Evolutionary conservation across 2,797 vertebrate genomes (phyloP).

Genomic region (Aulostomus chinensis): DNA sequence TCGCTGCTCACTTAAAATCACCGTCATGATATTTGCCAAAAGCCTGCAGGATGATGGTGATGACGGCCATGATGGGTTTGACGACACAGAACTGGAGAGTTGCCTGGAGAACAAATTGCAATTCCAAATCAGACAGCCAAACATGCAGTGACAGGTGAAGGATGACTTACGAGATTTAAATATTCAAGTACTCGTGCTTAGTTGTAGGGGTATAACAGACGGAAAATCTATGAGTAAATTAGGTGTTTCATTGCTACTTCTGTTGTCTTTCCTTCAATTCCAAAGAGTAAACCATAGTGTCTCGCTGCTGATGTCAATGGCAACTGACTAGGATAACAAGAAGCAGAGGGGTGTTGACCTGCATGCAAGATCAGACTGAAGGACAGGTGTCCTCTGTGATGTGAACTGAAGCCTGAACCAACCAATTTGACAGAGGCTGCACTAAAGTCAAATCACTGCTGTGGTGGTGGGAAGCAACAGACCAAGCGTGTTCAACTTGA

Average conservation of each 20-base stretch:
- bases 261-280: not conserved
- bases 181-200: too few relatives aligned
- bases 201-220: too few relatives aligned
- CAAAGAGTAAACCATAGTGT: not conserved
- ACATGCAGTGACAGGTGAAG: constrained; percentile 17
- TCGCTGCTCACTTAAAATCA: constrained; percentile 92
- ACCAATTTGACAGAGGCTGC: constrained; percentile 43
- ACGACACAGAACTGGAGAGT: constrained; percentile 97
- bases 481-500: constrained; percentile 26
- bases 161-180: too few relatives aligned
- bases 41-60: constrained; percentile 94
- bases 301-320: not conserved
- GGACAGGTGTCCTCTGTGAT: constrained; percentile 25
- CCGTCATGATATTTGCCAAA: constrained; percentile 95
- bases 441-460: constrained; percentile 20
- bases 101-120: constrained; percentile 80
- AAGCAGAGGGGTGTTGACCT: not conserved
- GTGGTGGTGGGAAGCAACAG: constrained; percentile 40
- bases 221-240: too few relatives aligned
- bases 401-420: constrained; percentile 36
- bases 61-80: constrained; percentile 92
- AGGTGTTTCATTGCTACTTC: not conserved
- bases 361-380: constrained; percentile 3
- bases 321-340: not conserved
- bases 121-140: constrained; percentile 37